Evolutionary conservation across 2,888 invertebrate genomes (phyloP).

Genomic region (Eucriotettix oculatus): DNA sequence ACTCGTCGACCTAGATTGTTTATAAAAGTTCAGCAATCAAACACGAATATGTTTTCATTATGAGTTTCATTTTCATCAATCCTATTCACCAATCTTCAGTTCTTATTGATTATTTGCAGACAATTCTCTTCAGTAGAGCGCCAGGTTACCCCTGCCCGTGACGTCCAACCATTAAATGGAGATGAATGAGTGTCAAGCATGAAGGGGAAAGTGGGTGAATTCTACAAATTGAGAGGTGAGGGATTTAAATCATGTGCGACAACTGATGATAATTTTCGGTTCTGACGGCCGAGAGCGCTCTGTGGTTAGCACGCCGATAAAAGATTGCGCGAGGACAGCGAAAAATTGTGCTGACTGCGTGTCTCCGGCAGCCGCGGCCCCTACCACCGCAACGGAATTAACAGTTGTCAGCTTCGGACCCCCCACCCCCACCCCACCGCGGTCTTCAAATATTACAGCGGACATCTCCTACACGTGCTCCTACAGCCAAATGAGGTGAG

Average conservation of each 20-base stretch:
- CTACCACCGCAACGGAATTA: constrained; percentile 2
- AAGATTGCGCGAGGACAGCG: constrained; percentile 3
- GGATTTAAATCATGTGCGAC: neutral
- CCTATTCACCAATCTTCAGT: too few species aligned
- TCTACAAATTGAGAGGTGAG: too few species aligned
- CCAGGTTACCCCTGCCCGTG: too few species aligned
- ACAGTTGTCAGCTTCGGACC: constrained; percentile 2
- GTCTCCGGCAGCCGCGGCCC: neutral
- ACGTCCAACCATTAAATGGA: too few species aligned
- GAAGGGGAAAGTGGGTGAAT: too few species aligned
- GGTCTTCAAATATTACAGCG: neutral
- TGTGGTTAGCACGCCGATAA: neutral
- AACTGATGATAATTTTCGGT: neutral
- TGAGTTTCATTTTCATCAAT: too few species aligned
- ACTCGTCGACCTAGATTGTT: too few species aligned
- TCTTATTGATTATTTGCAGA: too few species aligned
- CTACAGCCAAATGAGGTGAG: neutral
- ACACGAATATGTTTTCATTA: too few species aligned
- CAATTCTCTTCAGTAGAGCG: too few species aligned
- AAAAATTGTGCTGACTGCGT: constrained; percentile 6
- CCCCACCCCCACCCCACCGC: neutral
- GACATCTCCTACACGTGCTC: neutral
- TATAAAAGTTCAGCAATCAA: too few species aligned
- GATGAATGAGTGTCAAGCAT: too few species aligned
- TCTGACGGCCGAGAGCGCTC: neutral